Evolutionary conservation across 2,113 vertebrate genomes (phyloP).

Genomic region (Anhinga anhinga): DNA sequence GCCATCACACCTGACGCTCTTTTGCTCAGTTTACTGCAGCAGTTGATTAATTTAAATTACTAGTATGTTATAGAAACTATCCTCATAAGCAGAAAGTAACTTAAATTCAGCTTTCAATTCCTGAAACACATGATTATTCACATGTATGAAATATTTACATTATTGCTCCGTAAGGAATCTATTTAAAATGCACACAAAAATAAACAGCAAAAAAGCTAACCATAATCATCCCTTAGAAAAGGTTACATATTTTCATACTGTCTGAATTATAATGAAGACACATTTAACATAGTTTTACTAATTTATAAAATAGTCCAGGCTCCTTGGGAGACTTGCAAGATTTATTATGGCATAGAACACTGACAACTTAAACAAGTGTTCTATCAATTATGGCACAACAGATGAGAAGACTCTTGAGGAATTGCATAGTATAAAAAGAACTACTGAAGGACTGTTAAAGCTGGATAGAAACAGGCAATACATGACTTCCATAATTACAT

Average conservation of each 20-base stretch:
- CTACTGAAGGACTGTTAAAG: not conserved
- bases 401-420: not conserved
- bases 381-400: not conserved
- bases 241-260: not conserved
- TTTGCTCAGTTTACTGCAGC: not conserved
- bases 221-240: not conserved
- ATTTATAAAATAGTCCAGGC: not conserved
- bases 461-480: not conserved
- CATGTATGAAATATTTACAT: not conserved
- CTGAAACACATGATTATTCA: conserved; percentile 44
- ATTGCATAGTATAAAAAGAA: not conserved
- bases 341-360: not conserved
- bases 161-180: conserved; percentile 39
- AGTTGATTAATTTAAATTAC: not conserved
- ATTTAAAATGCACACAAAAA: not conserved
- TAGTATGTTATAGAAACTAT: not conserved
- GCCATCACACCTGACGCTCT: not conserved
- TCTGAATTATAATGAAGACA: not conserved
- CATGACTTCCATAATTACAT: not conserved
- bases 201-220: not conserved
- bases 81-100: not conserved
- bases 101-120: not conserved
- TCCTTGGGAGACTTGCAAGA: not conserved
- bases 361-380: not conserved
- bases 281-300: not conserved